phyloP scores from a whole-genome alignment of 2,888 invertebrate genomes.

The Orthosia gracilis region DNA sequence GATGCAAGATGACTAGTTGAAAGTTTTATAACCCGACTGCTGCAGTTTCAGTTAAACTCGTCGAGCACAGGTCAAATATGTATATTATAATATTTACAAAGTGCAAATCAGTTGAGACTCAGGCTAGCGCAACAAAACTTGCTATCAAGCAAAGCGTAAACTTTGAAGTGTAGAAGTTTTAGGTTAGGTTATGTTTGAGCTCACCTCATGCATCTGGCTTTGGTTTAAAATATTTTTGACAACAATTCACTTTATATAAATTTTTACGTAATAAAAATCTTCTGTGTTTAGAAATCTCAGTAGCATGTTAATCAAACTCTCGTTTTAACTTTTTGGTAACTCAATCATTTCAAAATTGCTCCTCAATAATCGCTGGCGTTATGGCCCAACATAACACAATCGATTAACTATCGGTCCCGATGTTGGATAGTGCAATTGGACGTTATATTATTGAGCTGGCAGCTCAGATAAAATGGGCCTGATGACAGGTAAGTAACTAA shows the following conservation, averaged over 20 bases:
- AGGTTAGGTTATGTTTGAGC: not conserved
- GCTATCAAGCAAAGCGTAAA: not conserved
- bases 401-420: conserved; percentile 70
- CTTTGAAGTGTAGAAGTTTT: conserved; percentile 6
- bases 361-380: not conserved
- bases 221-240: not conserved
- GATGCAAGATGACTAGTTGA: not conserved
- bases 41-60: conserved; percentile 12
- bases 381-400: conserved; percentile 67
- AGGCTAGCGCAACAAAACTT: conserved; percentile 12
- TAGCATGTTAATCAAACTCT: not conserved
- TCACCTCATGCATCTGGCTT: not conserved
- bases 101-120: conserved; percentile 6
- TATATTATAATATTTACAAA: conserved; percentile 27
- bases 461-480: conserved; percentile 56
- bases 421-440: conserved; percentile 72
- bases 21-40: not conserved
- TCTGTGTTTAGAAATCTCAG: not conserved
- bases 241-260: not conserved
- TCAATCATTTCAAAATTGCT: not conserved
- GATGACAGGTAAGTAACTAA: conserved; percentile 64
- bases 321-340: not conserved
- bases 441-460: conserved; percentile 68
- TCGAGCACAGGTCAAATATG: not conserved
- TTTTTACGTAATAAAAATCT: too few species aligned